Base-by-base conservation (phyloP, 1,140 invertebrate genomes). In the Euura saliciscinereae region DNA sequence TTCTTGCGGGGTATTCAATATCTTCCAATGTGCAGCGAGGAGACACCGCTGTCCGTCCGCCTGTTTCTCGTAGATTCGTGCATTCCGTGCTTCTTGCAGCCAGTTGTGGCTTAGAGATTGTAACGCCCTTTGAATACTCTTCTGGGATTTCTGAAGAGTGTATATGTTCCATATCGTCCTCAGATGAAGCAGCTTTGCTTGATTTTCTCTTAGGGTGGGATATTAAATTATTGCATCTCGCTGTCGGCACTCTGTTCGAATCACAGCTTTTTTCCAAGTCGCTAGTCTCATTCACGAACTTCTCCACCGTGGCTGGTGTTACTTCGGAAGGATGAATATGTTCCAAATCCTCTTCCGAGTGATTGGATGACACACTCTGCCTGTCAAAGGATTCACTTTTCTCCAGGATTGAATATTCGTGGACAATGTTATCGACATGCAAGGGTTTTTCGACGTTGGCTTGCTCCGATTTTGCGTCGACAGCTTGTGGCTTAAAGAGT, bases 81-180 rank as follows among this genome's bases (percentile, higher is more conserved):
- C 51, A 59, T n/a, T 59, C 51, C 10, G 51, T n/a, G 6, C 13
- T n/a, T 11, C 13, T 8, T 59, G 10, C 8, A 11, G 13, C 13
- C 51, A 59, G 13, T 59, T 59, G 51, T 11, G 10, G 51, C 51
- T 59, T 59, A 28, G 28, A 1, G 28, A 28, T 59, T 59, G 51
- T 59, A 11, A 42, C 11, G 28, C 66, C 42, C 4, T 11, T 44
- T 67, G 28, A 28, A 44, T 65, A 6, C 2, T 72, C 68, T 13
- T 82, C 83, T 0, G 72, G 43, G 0, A 84, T 11, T 8, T 86
- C 84, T 2, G 79, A 79, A 1, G 75, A 72, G 42, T 82, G 74
- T 45, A 87, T 84, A 64, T 86, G 85, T 44, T 87, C 86, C 6
- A 87, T 67, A 45, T 88, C 86, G 3, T 88, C 86, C 43, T 88